Evolutionary conservation across 2,113 vertebrate genomes (phyloP).

Genomic region (Anoura caudifer): DNA sequence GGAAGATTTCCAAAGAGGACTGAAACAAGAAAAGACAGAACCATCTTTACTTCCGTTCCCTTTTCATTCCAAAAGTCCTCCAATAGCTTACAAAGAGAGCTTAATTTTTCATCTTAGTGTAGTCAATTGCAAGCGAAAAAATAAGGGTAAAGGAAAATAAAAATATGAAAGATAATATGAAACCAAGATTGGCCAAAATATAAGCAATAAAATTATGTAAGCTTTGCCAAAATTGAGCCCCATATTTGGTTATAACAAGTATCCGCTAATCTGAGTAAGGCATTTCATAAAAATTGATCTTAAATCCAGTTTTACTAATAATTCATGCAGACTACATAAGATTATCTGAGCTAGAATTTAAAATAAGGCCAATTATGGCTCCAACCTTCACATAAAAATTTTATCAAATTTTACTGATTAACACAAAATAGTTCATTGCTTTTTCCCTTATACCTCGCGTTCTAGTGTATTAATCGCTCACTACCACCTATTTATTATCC

Average conservation of each 20-base stretch:
- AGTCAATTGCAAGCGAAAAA: not conserved
- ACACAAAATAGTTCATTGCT: not conserved
- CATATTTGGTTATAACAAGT: not conserved
- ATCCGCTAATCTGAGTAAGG: not conserved
- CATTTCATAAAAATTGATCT: not conserved
- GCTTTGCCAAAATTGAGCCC: not conserved
- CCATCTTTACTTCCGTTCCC: not conserved
- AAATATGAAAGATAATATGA: not conserved
- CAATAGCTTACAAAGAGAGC: not conserved
- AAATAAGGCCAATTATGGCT: not conserved
- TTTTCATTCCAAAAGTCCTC: not conserved
- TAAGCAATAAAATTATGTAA: not conserved
- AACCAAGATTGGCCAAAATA: not conserved
- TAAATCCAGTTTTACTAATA: not conserved
- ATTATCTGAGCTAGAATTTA: slow-evolving; percentile 1
- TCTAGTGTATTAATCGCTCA: not conserved
- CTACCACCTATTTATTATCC: not conserved
- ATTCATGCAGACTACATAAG: not conserved
- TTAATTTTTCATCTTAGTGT: not conserved
- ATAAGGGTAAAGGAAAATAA: not conserved
- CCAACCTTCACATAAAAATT: not conserved
- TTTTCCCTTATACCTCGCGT: not conserved
- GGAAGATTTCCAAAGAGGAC: not conserved
- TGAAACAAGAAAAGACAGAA: not conserved
- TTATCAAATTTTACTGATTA: not conserved